These are phyloP conservation scores for Pachyrhynchus sulphureomaculatus DNA, from an alignment of 1,140 invertebrate genomes.

Conservation along the genomic window DNA sequence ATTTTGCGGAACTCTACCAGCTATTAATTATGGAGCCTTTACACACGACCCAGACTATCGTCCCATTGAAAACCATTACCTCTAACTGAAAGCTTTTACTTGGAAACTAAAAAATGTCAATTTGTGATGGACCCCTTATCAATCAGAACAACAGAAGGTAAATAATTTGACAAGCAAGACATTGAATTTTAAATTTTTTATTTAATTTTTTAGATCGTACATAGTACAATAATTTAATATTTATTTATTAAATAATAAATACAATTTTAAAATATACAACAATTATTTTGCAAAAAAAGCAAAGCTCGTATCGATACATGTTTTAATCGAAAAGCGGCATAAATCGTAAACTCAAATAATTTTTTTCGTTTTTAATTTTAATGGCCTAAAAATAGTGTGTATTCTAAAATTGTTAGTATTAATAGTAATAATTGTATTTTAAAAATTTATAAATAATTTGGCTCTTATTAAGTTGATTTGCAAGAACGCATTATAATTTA, in stretches of 20 bases:
- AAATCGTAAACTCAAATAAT: constrained; percentile 8
- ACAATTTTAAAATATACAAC: neutral
- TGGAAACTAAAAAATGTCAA: no score
- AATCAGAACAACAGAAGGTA: no score
- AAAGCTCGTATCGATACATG: constrained; percentile 35
- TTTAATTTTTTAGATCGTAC: constrained; percentile 27
- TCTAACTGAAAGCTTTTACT: no score
- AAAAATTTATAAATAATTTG: no score
- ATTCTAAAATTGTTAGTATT: neutral
- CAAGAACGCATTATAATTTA: no score
- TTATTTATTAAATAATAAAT: constrained; percentile 10
- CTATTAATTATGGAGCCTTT: no score
- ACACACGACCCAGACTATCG: no score
- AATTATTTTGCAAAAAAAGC: constrained; percentile 24
- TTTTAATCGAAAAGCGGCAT: constrained; percentile 29
- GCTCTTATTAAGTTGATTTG: no score
- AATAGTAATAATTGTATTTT: neutral
- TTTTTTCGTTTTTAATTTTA: neutral
- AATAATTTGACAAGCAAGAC: no score
- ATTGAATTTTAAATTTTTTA: neutral
- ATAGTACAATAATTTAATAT: constrained; percentile 27
- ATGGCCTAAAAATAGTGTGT: neutral
- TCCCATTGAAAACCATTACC: no score
- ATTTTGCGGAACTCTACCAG: no score
- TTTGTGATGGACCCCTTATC: no score